These are phyloP conservation scores for Simalia tracyae DNA, from an alignment of 2,797 vertebrate genomes.

Conservation along the genomic window DNA sequence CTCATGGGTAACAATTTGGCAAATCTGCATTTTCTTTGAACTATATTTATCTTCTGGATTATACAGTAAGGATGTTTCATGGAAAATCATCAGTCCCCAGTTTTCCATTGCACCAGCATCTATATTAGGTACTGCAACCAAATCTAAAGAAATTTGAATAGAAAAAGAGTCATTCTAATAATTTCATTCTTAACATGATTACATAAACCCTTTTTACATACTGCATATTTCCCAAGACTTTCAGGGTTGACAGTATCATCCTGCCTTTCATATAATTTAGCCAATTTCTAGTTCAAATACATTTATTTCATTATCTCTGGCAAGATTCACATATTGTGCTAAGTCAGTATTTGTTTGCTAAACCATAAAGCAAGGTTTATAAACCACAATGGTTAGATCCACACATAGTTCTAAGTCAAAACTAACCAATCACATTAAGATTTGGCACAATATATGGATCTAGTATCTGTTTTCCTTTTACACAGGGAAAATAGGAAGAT, in stretches of 20 bases:
- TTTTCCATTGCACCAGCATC: constrained; percentile 77
- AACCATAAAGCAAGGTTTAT: background rate
- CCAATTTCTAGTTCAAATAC: background rate
- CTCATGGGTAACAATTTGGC: constrained; percentile 72
- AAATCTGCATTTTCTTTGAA: constrained; percentile 55
- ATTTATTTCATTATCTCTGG: background rate
- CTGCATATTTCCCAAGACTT: background rate
- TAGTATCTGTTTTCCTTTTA: background rate
- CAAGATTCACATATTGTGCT: background rate
- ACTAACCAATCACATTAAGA: background rate
- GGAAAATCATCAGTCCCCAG: constrained; percentile 77
- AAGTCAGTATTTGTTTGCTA: background rate
- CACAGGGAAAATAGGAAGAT: background rate
- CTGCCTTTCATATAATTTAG: background rate
- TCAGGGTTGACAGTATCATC: background rate
- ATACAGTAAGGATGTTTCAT: constrained; percentile 67
- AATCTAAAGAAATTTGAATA: constrained; percentile 70
- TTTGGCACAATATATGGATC: background rate
- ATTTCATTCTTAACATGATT: background rate
- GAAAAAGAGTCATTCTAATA: background rate
- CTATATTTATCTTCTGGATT: constrained; percentile 56
- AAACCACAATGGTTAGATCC: background rate
- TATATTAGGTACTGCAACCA: constrained; percentile 75
- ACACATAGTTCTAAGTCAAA: background rate
- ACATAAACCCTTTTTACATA: background rate